A percentile compares a stretch with the other conserved stretches of the same genome.
These are phyloP conservation scores for Sebastes cheni DNA, from an alignment of 2,797 vertebrate genomes.

Conservation along the genomic window DNA sequence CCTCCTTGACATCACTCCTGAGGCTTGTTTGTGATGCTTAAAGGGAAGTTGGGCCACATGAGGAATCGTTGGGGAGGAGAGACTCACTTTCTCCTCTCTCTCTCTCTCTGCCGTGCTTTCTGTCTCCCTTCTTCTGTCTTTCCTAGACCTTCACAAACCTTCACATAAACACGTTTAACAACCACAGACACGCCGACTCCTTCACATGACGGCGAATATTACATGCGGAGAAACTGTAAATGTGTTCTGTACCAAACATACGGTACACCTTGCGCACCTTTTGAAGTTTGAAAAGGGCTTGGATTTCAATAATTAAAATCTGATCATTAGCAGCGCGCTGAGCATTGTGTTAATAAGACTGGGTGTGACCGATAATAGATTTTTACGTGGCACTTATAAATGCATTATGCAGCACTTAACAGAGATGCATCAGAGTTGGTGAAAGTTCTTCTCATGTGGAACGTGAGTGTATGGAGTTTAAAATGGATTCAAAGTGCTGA, in stretches of 20 bases:
- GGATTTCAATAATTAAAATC: constrained; percentile 47
- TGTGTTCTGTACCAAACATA: constrained; percentile 7
- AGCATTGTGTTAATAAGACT: constrained; percentile 45
- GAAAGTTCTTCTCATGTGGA: constrained; percentile 26
- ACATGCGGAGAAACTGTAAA: not conserved
- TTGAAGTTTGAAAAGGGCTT: constrained; percentile 35
- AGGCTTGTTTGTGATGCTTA: constrained; percentile 85
- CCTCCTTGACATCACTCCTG: constrained; percentile 85
- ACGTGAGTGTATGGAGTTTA: constrained; percentile 2
- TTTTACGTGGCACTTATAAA: constrained; percentile 47
- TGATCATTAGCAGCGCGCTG: constrained; percentile 24
- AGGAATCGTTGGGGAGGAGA: constrained; percentile 75
- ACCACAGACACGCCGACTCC: constrained; percentile 13
- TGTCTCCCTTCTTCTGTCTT: constrained; percentile 45
- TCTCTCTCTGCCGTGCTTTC: constrained; percentile 45
- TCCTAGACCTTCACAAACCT: constrained; percentile 21
- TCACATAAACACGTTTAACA: constrained; percentile 58
- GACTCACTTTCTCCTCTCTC: constrained; percentile 47
- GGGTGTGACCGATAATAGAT: constrained; percentile 44
- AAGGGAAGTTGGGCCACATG: constrained; percentile 83
- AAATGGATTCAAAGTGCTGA: constrained; percentile 27
- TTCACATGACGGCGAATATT: not conserved
- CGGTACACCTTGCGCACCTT: constrained; percentile 23
- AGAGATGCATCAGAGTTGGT: constrained; percentile 26
- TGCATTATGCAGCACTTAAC: constrained; percentile 49